Conservation (phyloP, 37 sponge, comb jelly and placozoan species). For the Tethya wilhelma region DNA sequence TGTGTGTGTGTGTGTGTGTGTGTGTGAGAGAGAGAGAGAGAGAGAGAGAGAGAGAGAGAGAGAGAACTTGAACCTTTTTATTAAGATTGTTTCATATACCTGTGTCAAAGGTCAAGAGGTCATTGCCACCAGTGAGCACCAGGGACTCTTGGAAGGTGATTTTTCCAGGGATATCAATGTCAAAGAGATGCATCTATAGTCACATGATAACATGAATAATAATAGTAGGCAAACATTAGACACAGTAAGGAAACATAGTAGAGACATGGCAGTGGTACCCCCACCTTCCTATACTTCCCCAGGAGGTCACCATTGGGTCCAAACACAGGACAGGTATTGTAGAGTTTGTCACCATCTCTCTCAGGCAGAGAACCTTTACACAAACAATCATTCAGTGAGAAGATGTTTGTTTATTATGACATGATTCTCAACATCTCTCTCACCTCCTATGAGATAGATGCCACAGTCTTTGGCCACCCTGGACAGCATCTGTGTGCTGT, state of each 20-base stretch:
- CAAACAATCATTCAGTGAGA: background rate
- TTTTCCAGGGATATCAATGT: slow-evolving; percentile 97
- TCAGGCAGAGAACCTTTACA: slow-evolving; percentile 93
- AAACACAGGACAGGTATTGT: slow-evolving; percentile 91
- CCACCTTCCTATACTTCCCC: slow-evolving; percentile 88
- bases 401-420: no score
- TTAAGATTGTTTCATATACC: slow-evolving; percentile 36
- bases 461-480: slow-evolving; percentile 81
- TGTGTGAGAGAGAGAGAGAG: no score
- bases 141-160: slow-evolving; percentile 90
- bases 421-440: no score
- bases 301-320: slow-evolving; percentile 81
- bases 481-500: slow-evolving; percentile 58
- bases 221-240: background rate
- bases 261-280: background rate
- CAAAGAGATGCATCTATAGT: slow-evolving; percentile 92
- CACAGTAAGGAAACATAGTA: background rate
- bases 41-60: background rate
- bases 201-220: background rate
- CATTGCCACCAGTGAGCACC: slow-evolving; percentile 71
- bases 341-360: slow-evolving; percentile 76
- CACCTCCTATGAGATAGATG: slow-evolving; percentile 88
- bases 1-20: background rate
- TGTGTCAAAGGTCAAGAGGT: slow-evolving; percentile 76
- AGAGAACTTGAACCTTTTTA: no score